Evolutionary conservation across 2,797 vertebrate genomes (phyloP), one percentile per base, ranked within the genome.

Genomic region (Eospalax fontanierii): DNA sequence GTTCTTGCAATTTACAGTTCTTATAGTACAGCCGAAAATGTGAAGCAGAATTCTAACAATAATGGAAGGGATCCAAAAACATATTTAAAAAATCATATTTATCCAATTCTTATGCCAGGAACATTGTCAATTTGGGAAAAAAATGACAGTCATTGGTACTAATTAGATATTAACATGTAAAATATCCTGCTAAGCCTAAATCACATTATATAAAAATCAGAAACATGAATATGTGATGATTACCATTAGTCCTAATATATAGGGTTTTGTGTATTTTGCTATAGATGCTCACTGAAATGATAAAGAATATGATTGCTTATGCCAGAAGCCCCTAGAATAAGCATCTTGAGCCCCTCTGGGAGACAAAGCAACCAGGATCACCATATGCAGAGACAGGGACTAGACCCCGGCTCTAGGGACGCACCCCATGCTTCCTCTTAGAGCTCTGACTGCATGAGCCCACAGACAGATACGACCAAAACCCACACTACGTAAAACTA

Each of bases 81-180:
- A 95, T 74, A 61, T 87, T 28, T 84, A 82, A 89, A 65, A 68
- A 87, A 59, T 71, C 10, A 30, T 78, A 59, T 83, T 79, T 95
- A 24, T 9, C 33, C 38, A 87, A 82, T 11, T 94, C 74, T 81
- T 50, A 33, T 6, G 35, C 43, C 38, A 50, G 54, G 86, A 87
- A 71, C 86, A 81, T 46, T 89, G 82, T 87, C 35, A 79, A 30
- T 87, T 89, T 35, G 54, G 78, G 78, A 22, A 70, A 73, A 76
- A 92, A 90, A 87, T 10, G 22, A 16, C 68, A 4, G 63, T 35
- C 61, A 26, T 15, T 78, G 54, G 18, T 7, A 59, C 65, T 71
- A 70, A 90, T 83, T 87, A 93, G 83, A 91, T 71, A 81, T 40
- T 54, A 84, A 79, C 19, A 61, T 86, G 94, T 81, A 83, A 91